Percentiles rank a stretch among this genome's conserved stretches.
Evolutionary conservation across 2,113 vertebrate genomes (phyloP).

Genomic region (Gallinago paraguaiae): DNA sequence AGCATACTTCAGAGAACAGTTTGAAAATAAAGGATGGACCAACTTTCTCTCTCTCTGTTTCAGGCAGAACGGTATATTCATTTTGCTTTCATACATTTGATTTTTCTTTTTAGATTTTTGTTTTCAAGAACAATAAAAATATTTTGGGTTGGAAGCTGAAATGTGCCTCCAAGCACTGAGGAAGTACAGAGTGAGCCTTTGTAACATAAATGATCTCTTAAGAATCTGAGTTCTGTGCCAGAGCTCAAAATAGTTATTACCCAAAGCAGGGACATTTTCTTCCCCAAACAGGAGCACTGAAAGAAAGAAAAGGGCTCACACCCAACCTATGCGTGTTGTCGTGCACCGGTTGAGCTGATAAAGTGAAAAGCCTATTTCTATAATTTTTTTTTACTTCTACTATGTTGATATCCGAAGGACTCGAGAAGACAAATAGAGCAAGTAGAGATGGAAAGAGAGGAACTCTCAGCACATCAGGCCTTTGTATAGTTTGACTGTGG

Average conservation of each 20-base stretch:
- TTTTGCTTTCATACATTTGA: neutral
- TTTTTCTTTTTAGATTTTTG: neutral
- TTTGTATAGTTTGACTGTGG: neutral
- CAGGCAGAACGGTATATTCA: neutral
- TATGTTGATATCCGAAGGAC: neutral
- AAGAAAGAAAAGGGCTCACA: constrained; percentile 36
- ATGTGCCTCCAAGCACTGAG: constrained; percentile 37
- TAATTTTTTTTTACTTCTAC: constrained; percentile 11
- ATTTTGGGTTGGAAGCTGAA: constrained; percentile 42
- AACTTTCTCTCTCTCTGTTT: neutral
- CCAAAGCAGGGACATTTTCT: constrained; percentile 62
- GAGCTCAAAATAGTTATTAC: constrained; percentile 65
- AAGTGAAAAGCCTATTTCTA: neutral
- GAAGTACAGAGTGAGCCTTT: constrained; percentile 56
- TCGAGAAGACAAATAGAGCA: constrained; percentile 11
- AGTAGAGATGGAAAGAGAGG: constrained; percentile 11
- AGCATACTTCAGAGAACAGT: constrained; percentile 2
- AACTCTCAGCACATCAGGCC: neutral
- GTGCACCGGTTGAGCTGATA: neutral
- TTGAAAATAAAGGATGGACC: neutral
- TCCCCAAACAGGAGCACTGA: constrained; percentile 30
- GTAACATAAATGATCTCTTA: constrained; percentile 63
- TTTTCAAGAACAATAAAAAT: constrained; percentile 17
- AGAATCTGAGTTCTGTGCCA: constrained; percentile 59
- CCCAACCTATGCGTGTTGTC: neutral